Percentiles rank a stretch among this genome's conserved stretches.
phyloP scores from a whole-genome alignment of 1,140 invertebrate genomes.

The Diabrotica undecimpunctata region DNA sequence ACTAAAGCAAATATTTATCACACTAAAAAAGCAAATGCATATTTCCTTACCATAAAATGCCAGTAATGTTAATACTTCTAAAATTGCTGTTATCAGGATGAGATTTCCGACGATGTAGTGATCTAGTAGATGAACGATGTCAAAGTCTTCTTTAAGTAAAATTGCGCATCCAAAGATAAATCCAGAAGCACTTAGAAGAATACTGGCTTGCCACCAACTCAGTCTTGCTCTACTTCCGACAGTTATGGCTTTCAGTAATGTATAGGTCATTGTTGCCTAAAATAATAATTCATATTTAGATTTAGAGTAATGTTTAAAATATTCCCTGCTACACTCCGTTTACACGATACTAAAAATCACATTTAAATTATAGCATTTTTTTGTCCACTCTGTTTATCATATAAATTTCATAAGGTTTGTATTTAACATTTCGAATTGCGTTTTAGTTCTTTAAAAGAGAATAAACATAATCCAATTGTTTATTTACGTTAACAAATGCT shows the following conservation, averaged over 20 bases:
- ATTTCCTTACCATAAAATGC: slow-evolving; percentile 51
- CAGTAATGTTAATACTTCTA: slow-evolving; percentile 51
- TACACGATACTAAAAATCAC: too few species aligned
- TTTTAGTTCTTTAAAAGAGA: too few species aligned
- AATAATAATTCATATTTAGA: slow-evolving; percentile 35
- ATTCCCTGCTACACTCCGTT: too few species aligned
- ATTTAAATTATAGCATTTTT: too few species aligned
- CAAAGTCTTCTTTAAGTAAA: slow-evolving; percentile 37
- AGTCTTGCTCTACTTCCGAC: slow-evolving; percentile 45
- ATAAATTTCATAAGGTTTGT: too few species aligned
- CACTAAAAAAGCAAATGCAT: too few species aligned
- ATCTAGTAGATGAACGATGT: slow-evolving; percentile 51
- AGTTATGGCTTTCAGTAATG: slow-evolving; percentile 47
- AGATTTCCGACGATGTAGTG: slow-evolving; percentile 53
- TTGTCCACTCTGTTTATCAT: too few species aligned
- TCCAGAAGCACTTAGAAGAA: slow-evolving; percentile 38
- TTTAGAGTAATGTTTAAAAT: too few species aligned
- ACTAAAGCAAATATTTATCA: too few species aligned
- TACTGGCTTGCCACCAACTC: slow-evolving; percentile 47
- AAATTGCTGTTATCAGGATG: slow-evolving; percentile 47
- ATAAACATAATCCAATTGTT: too few species aligned
- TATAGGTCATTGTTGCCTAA: slow-evolving; percentile 51
- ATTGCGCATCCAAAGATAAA: slow-evolving; percentile 43
- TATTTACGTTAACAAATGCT: too few species aligned
- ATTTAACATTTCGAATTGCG: too few species aligned